These are phyloP conservation scores for Beroe forskalii DNA, from an alignment of 37 sponge, comb jelly and placozoan species.

Conservation along the genomic window DNA sequence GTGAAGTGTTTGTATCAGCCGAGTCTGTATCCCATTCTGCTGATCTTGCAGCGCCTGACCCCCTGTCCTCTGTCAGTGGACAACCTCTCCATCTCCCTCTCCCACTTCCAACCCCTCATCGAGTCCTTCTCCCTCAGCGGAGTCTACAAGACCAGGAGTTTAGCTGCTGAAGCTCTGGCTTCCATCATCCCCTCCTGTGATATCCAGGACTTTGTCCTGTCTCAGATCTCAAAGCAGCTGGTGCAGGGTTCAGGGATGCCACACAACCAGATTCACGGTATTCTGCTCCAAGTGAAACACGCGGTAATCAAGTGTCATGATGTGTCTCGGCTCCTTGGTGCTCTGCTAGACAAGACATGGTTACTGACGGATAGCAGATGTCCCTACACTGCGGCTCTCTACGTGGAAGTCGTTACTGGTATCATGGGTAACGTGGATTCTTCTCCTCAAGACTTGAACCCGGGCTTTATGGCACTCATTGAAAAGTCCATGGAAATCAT, in stretches of 20 bases:
- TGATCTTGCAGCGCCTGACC: constrained; percentile 2
- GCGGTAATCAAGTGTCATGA: neutral
- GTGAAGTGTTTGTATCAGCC: constrained; percentile 6
- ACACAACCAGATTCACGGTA: constrained; percentile 15
- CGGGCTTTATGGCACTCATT: neutral
- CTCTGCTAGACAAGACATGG: neutral
- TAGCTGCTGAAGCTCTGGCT: constrained; percentile 6
- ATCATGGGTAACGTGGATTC: too few relatives aligned
- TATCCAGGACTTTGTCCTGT: neutral
- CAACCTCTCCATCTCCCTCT: neutral
- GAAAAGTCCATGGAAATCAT: neutral
- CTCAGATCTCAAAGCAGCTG: too few relatives aligned
- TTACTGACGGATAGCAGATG: neutral
- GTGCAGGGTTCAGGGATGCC: neutral
- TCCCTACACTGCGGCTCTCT: constrained; percentile 1
- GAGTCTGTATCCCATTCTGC: constrained; percentile 21
- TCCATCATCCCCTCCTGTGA: neutral
- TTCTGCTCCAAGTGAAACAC: neutral
- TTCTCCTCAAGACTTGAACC: too few relatives aligned
- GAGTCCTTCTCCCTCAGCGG: neutral
- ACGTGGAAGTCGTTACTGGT: neutral
- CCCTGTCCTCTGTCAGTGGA: neutral
- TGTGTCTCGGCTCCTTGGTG: neutral
- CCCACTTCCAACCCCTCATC: neutral
- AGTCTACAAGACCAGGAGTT: neutral